Base-by-base conservation (phyloP, 2,113 vertebrate species). In the Brachionichthys hirsutus region DNA sequence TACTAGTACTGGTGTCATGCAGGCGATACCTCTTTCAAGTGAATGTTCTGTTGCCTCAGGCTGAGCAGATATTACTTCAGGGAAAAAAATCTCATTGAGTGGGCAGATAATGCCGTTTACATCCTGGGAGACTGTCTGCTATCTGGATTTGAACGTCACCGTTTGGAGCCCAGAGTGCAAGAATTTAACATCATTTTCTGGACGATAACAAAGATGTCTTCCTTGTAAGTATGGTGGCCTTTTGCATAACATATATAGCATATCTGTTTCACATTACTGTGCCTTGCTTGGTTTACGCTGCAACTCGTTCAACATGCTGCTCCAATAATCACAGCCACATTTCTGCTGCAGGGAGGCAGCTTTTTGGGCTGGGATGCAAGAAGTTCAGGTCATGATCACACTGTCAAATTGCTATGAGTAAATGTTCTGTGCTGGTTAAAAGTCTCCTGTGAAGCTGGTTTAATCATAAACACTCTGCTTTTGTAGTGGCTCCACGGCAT, bases 241-340 rank as follows among this genome's bases (percentile, higher is more conserved):
- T 60, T 83, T 72, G 67, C 73, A 59, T 62, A 83, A 72, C 73
- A 88, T 45, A 77, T 75, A 62, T 45, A 47, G 54, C 44, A 44
- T 77, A 76, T 85, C 87, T 90, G 89, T 73, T 91, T 88, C 70
- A 57, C 69, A 87, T 91, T 89, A 78, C 52, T 30, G 41, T 35
- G 54, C 77, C 81, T 86, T 78, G 64, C 59, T 76, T 62, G 83
- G 77, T 76, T 85, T 83, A 62, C 48, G 70, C 70, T 61, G 57
- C 67, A 67, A 80, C 59, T 77, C 64, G 49, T 76, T 81, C 61
- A 57, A 51, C 47, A 46, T 77, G 81, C 77, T 58, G 68, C 67
- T 58, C 42, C 66, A 22, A 38, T 88, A 89, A 91, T 87, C 78
- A 87, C 70, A 88, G 63, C 81, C 86, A 88, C 80, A 88, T 82